These are phyloP conservation scores for Cotesia congregata DNA, from an alignment of 2,888 invertebrate species.

Conservation along the genomic window DNA sequence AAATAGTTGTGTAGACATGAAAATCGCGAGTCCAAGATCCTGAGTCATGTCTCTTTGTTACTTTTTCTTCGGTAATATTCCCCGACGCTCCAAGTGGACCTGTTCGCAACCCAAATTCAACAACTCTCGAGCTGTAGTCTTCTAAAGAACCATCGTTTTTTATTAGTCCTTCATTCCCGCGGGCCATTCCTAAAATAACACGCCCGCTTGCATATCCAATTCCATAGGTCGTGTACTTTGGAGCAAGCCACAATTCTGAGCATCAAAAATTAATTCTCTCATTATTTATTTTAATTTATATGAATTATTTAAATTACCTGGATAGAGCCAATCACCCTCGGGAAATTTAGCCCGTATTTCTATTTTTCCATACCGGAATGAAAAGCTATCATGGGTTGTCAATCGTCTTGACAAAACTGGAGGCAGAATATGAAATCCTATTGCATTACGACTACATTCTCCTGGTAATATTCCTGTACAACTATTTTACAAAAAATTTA, in stretches of 20 bases:
- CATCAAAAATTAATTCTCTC: conserved; percentile 20
- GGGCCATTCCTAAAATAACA: conserved; percentile 71
- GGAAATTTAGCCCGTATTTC: conserved; percentile 73
- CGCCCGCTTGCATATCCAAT: conserved; percentile 69
- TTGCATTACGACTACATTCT: conserved; percentile 64
- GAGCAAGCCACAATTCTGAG: conserved; percentile 68
- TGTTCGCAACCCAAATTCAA: conserved; percentile 62
- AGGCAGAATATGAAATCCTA: conserved; percentile 67
- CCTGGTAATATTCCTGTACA: conserved; percentile 64
- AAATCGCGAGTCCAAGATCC: conserved; percentile 67
- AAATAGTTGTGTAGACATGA: conserved; percentile 72
- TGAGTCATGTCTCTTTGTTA: conserved; percentile 47
- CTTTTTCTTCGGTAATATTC: conserved; percentile 51
- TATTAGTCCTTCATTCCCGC: conserved; percentile 68
- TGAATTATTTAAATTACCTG: conserved; percentile 65
- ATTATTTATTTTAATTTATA: not conserved
- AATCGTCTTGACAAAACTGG: conserved; percentile 71
- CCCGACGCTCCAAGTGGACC: conserved; percentile 45
- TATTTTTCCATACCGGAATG: conserved; percentile 72
- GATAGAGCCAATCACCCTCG: conserved; percentile 74
- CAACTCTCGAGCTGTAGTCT: conserved; percentile 52
- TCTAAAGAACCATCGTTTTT: conserved; percentile 32
- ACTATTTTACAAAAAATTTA: conserved; percentile 54
- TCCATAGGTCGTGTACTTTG: conserved; percentile 60
- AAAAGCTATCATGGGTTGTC: conserved; percentile 66